These are phyloP conservation scores for Chloroceryle amazona DNA, from an alignment of 2,797 vertebrate genomes.

Conservation along the genomic window DNA sequence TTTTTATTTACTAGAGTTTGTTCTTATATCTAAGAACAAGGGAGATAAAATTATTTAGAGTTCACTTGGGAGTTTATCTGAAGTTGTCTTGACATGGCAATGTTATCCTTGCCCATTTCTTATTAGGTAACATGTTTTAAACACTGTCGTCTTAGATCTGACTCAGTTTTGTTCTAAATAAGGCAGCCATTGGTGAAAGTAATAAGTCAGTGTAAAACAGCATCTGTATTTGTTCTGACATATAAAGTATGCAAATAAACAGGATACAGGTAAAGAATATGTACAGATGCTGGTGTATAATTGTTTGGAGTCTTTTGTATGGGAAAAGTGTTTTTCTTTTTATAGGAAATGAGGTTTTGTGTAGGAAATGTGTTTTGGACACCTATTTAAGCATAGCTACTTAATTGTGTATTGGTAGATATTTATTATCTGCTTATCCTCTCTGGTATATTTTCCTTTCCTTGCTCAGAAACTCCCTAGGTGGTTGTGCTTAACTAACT, in stretches of 20 bases:
- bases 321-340: background rate
- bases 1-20: conserved; percentile 46
- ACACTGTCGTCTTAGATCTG: background rate
- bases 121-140: conserved; percentile 3
- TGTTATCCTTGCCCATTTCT: conserved; percentile 4
- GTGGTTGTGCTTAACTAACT: background rate
- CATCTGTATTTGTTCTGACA: background rate
- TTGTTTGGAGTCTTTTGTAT: background rate
- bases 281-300: background rate
- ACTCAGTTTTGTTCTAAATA: background rate
- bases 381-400: background rate
- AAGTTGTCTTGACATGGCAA: background rate
- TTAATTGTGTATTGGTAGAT: background rate
- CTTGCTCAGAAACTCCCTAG: background rate
- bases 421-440: background rate
- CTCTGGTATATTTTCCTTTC: background rate
- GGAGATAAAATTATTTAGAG: background rate
- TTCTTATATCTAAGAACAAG: conserved; percentile 34
- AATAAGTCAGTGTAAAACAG: background rate
- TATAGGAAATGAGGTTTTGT: background rate
- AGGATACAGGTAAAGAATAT: background rate
- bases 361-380: background rate
- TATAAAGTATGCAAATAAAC: background rate
- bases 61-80: background rate
- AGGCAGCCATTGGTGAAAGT: background rate